Percentiles rank a stretch among this genome's conserved stretches.
Conservation (phyloP, 2,888 invertebrate genomes). For the Lepas anatifera region DNA sequence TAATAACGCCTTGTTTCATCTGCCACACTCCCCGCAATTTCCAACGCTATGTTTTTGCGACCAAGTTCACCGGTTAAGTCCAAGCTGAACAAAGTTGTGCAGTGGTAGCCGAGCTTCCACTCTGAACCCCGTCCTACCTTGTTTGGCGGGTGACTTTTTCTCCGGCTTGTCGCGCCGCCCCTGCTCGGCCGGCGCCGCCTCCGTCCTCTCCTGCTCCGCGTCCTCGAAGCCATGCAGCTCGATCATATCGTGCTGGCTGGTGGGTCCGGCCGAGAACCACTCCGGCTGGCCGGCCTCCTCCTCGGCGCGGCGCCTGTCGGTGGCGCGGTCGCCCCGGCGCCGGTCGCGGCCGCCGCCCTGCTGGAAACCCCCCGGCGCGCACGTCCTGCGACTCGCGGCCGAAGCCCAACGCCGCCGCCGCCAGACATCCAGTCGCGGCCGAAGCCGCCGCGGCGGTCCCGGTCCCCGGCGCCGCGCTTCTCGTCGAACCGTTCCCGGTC, state of each 20-base stretch:
- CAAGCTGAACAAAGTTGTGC: too few species aligned
- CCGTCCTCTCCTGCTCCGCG: conserved; percentile 23
- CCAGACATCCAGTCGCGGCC: conserved; percentile 8
- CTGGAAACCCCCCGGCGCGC: conserved; percentile 14
- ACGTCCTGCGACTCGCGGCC: conserved; percentile 13
- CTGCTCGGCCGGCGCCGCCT: conserved; percentile 16
- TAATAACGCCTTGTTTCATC: too few species aligned
- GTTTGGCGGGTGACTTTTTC: neutral
- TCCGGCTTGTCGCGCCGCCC: conserved; percentile 16
- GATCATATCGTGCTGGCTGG: conserved; percentile 77
- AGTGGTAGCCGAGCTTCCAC: too few species aligned
- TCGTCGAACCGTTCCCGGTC: neutral
- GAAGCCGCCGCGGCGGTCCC: conserved; percentile 18
- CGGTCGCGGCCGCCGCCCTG: conserved; percentile 9
- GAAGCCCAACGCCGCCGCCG: conserved; percentile 13
- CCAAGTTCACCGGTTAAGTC: too few species aligned
- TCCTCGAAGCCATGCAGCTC: conserved; percentile 88
- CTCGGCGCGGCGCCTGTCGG: conserved; percentile 16
- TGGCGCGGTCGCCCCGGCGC: conserved; percentile 13
- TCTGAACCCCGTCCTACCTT: neutral
- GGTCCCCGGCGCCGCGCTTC: conserved; percentile 11
- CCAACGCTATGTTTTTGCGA: too few species aligned
- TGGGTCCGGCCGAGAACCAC: conserved; percentile 48
- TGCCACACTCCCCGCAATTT: too few species aligned
- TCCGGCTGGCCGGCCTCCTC: conserved; percentile 68